A percentile compares a stretch with the other conserved stretches of the same genome.
These are phyloP conservation scores for Achroia grisella DNA, from an alignment of 1,140 invertebrate species.

Conservation along the genomic window DNA sequence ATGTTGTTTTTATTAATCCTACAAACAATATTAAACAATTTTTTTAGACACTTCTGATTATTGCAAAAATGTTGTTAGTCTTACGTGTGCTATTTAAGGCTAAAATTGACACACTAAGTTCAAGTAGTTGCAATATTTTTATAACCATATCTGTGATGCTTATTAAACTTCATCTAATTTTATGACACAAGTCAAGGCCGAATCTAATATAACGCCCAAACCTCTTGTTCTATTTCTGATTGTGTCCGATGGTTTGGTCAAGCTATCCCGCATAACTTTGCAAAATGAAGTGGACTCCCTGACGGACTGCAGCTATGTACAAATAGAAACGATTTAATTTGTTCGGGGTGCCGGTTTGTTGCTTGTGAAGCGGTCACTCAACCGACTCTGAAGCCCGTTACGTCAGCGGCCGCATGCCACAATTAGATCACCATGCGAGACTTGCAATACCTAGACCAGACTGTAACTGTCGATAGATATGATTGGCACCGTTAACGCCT, in stretches of 20 bases:
- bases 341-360: conserved; percentile 9
- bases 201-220: conserved; percentile 8
- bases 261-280: conserved; percentile 23
- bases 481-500: conserved; percentile 52
- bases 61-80: too few species aligned
- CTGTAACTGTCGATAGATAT: conserved; percentile 39
- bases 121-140: too few species aligned
- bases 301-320: conserved; percentile 12
- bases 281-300: conserved; percentile 26
- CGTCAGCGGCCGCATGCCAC: conserved; percentile 54
- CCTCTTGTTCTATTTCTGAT: conserved; percentile 22
- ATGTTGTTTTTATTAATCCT: too few species aligned
- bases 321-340: conserved; percentile 15
- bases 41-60: too few species aligned
- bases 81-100: too few species aligned
- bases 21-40: too few species aligned
- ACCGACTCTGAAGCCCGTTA: conserved; percentile 42
- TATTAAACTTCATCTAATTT: too few species aligned
- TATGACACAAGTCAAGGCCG: conserved; percentile 18
- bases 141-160: too few species aligned
- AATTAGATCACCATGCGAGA: conserved; percentile 60
- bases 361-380: conserved; percentile 16
- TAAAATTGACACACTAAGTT: too few species aligned
- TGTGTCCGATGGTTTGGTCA: conserved; percentile 17
- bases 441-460: conserved; percentile 48